These are phyloP conservation scores for Steatocranus sp. DNA, from an alignment of 2,797 vertebrate species.

Conservation along the genomic window DNA sequence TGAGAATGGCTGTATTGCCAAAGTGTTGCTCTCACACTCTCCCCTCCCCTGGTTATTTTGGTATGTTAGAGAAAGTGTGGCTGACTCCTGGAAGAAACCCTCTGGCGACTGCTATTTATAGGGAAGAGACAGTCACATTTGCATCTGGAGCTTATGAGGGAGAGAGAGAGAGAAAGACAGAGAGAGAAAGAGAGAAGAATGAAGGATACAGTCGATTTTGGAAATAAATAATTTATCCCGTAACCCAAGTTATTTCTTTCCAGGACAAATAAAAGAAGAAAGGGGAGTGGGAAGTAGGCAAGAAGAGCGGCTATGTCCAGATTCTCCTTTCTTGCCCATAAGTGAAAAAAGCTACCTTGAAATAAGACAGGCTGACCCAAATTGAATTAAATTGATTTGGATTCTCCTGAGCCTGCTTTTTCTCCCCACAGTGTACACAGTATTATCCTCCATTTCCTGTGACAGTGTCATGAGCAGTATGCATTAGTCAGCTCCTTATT, in stretches of 20 bases:
- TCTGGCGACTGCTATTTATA: constrained; percentile 77
- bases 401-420: constrained; percentile 61
- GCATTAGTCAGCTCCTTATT: constrained; percentile 64
- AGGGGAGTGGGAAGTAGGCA: not conserved
- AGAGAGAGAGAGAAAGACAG: constrained; percentile 9
- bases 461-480: constrained; percentile 56
- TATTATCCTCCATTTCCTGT: constrained; percentile 65
- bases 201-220: constrained; percentile 58
- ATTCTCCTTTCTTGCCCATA: constrained; percentile 34
- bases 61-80: constrained; percentile 62
- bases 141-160: constrained; percentile 74
- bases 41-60: constrained; percentile 63
- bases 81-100: constrained; percentile 70
- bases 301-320: constrained; percentile 30
- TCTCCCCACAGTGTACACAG: constrained; percentile 49
- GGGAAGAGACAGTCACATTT: constrained; percentile 70
- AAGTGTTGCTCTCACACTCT: constrained; percentile 37
- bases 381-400: constrained; percentile 67
- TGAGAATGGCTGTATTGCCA: constrained; percentile 50
- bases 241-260: constrained; percentile 45
- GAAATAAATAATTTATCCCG: constrained; percentile 57
- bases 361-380: constrained; percentile 64
- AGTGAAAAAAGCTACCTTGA: constrained; percentile 52
- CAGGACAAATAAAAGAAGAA: constrained; percentile 51
- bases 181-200: constrained; percentile 35